These are phyloP conservation scores for Dendroctonus ponderosae DNA, from an alignment of 1,140 invertebrate species.

Conservation along the genomic window DNA sequence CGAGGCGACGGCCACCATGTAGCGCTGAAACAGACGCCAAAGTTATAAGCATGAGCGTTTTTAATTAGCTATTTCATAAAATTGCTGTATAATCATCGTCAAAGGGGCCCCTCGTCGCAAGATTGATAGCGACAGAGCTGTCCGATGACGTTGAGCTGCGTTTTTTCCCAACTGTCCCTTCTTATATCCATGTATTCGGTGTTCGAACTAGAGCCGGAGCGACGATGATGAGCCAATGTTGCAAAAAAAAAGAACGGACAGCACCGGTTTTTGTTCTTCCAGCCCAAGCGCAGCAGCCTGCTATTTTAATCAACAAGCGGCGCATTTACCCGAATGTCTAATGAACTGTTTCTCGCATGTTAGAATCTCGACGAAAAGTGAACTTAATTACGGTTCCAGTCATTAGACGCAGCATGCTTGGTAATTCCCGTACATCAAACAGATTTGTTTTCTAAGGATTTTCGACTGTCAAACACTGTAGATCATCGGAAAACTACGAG, in stretches of 20 bases:
- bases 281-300: not conserved
- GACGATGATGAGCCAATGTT: too few relatives aligned
- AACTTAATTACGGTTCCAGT: slow-evolving; percentile 22
- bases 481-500: not conserved
- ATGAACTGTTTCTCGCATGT: slow-evolving; percentile 26
- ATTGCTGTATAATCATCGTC: slow-evolving; percentile 35
- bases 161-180: too few relatives aligned
- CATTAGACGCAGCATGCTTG: slow-evolving; percentile 12
- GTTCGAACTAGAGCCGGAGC: too few relatives aligned
- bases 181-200: too few relatives aligned
- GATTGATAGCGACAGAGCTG: slow-evolving; percentile 30
- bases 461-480: not conserved
- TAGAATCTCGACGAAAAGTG: slow-evolving; percentile 20
- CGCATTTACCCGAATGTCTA: slow-evolving; percentile 3
- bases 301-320: not conserved
- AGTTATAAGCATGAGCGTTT: slow-evolving; percentile 37
- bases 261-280: too few relatives aligned
- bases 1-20: slow-evolving; percentile 32
- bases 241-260: too few relatives aligned
- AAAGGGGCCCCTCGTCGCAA: slow-evolving; percentile 12
- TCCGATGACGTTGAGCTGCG: slow-evolving; percentile 4
- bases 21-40: slow-evolving; percentile 36
- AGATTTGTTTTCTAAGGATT: not conserved
- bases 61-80: slow-evolving; percentile 35
- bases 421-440: too few relatives aligned